phyloP scores from a whole-genome alignment of 1,140 invertebrate species.

The Rhagoletis zephyria region DNA sequence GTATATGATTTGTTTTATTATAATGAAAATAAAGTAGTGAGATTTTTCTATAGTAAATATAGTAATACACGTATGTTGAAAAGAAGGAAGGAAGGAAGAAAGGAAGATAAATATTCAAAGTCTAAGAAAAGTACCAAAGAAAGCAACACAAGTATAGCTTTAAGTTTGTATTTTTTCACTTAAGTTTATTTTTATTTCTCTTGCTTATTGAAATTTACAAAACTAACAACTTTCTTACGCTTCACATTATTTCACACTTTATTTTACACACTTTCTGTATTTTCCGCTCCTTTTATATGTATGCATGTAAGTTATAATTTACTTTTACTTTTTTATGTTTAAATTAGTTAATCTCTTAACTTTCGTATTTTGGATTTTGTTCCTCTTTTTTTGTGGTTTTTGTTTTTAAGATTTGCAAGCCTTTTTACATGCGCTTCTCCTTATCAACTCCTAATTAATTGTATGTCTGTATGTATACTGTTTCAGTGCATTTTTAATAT shows the following conservation, averaged over 20 bases:
- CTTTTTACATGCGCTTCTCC: slow-evolving; percentile 51
- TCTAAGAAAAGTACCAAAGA: slow-evolving; percentile 17
- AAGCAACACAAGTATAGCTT: slow-evolving; percentile 27
- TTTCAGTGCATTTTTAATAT: slow-evolving; percentile 10
- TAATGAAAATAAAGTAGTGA: too few species aligned
- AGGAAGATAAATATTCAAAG: not conserved
- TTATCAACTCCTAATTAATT: slow-evolving; percentile 55
- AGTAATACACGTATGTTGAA: too few species aligned
- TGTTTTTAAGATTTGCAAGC: slow-evolving; percentile 51
- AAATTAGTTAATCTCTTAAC: slow-evolving; percentile 23
- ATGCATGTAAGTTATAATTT: not conserved
- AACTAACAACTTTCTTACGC: slow-evolving; percentile 29
- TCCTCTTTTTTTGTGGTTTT: slow-evolving; percentile 37
- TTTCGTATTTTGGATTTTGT: slow-evolving; percentile 20
- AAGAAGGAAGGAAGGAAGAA: not conserved
- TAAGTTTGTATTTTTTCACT: slow-evolving; percentile 26
- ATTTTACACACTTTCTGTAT: slow-evolving; percentile 36
- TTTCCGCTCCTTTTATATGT: slow-evolving; percentile 23
- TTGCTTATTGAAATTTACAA: slow-evolving; percentile 31
- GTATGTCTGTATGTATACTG: slow-evolving; percentile 58
- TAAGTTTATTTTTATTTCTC: slow-evolving; percentile 44
- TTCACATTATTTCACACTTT: slow-evolving; percentile 18
- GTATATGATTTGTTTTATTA: too few species aligned
- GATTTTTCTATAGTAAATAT: too few species aligned
- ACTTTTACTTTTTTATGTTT: not conserved